Evolutionary conservation across 2,797 vertebrate genomes (phyloP).

Genomic region (Hydrolagus colliei): DNA sequence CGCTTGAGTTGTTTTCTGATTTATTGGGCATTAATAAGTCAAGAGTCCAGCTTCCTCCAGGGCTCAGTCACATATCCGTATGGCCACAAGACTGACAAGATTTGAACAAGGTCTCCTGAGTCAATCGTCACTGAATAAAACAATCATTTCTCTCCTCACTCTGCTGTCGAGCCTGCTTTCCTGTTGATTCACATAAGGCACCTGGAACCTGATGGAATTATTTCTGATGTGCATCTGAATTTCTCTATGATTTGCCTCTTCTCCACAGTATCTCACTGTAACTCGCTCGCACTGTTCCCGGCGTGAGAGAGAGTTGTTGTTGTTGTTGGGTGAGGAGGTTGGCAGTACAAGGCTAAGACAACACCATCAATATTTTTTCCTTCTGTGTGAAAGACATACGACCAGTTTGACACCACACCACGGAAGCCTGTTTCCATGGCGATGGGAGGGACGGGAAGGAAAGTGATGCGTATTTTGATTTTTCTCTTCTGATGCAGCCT

Average conservation of each 20-base stretch:
- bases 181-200: too few relatives aligned
- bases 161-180: neutral
- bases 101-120: neutral
- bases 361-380: too few relatives aligned
- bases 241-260: too few relatives aligned
- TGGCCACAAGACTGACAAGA: neutral
- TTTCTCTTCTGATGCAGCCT: neutral
- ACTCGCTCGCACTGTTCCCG: too few relatives aligned
- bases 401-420: too few relatives aligned
- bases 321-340: too few relatives aligned
- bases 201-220: too few relatives aligned
- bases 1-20: neutral
- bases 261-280: too few relatives aligned
- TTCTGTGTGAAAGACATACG: too few relatives aligned
- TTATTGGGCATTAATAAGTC: neutral
- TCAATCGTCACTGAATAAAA: neutral
- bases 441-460: neutral
- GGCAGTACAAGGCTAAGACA: too few relatives aligned
- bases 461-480: neutral
- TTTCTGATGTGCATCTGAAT: too few relatives aligned
- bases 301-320: neutral
- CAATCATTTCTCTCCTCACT: neutral
- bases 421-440: neutral
- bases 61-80: neutral
- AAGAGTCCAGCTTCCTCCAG: neutral